phyloP scores from a whole-genome alignment of 2,113 vertebrate genomes.

The Bambusicola thoracicus region DNA sequence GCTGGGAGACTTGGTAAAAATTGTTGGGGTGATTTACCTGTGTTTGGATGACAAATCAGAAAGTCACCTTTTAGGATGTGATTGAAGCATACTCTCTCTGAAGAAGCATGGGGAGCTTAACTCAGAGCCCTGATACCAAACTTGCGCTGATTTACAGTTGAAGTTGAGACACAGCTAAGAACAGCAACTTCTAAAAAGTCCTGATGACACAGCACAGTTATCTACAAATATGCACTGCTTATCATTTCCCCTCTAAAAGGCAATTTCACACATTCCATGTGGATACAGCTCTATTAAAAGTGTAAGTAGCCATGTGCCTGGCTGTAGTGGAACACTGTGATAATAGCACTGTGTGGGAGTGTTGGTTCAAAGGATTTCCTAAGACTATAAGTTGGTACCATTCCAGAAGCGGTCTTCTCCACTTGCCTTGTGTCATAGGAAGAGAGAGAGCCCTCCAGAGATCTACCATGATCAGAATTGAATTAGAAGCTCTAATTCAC shows the following conservation, averaged over 20 bases:
- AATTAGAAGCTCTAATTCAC: neutral
- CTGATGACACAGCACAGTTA: fast-evolving
- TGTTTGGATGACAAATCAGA: constrained; percentile 38
- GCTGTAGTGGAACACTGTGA: fast-evolving
- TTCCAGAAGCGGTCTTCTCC: neutral
- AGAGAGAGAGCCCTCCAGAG: neutral
- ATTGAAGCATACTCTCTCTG: neutral
- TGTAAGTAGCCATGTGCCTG: fast-evolving
- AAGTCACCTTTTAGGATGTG: neutral
- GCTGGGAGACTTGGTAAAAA: constrained; percentile 33
- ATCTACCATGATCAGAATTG: neutral
- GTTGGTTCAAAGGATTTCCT: neutral
- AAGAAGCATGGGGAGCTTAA: neutral
- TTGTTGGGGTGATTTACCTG: constrained; percentile 51
- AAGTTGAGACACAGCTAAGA: neutral
- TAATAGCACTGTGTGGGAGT: fast-evolving
- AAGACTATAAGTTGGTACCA: neutral
- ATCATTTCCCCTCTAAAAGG: neutral
- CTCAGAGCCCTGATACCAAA: neutral
- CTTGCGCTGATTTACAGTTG: neutral
- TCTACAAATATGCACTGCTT: neutral
- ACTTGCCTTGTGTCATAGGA: neutral
- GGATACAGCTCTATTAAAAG: neutral
- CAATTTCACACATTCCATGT: neutral
- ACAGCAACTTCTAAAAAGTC: neutral